These are phyloP conservation scores for Tachina lurida DNA, from an alignment of 2,888 invertebrate genomes.

Conservation along the genomic window DNA sequence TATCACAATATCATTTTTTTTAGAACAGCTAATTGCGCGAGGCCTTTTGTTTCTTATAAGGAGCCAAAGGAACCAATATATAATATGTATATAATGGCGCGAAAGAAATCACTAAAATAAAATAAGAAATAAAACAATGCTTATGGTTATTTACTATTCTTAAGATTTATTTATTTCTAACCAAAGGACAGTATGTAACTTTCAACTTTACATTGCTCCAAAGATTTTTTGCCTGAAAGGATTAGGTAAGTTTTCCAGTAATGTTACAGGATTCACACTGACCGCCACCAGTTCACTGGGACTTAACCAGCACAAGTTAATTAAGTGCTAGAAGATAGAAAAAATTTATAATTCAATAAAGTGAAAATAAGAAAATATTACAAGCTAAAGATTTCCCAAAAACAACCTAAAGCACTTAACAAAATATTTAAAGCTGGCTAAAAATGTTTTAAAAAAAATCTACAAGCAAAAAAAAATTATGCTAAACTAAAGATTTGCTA, in stretches of 20 bases:
- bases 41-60: too few species aligned
- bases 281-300: constrained; percentile 89
- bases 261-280: constrained; percentile 88
- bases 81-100: too few species aligned
- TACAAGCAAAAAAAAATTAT: background rate
- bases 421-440: background rate
- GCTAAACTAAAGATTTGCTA: too few species aligned
- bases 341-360: background rate
- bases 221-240: constrained; percentile 85
- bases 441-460: background rate
- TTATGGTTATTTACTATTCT: constrained; percentile 8
- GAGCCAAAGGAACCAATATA: too few species aligned
- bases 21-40: too few species aligned
- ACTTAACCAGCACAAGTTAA: constrained; percentile 88
- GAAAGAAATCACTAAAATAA: too few species aligned
- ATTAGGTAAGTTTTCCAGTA: constrained; percentile 89
- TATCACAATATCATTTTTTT: too few species aligned
- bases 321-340: constrained; percentile 86
- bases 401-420: too few species aligned
- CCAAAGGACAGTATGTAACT: background rate
- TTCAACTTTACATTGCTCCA: constrained; percentile 47
- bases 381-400: background rate
- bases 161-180: constrained; percentile 41
- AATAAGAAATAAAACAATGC: background rate
- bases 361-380: background rate